phyloP scores from a whole-genome alignment of 2,888 invertebrate genomes.

The Stenodema calcarata region DNA sequence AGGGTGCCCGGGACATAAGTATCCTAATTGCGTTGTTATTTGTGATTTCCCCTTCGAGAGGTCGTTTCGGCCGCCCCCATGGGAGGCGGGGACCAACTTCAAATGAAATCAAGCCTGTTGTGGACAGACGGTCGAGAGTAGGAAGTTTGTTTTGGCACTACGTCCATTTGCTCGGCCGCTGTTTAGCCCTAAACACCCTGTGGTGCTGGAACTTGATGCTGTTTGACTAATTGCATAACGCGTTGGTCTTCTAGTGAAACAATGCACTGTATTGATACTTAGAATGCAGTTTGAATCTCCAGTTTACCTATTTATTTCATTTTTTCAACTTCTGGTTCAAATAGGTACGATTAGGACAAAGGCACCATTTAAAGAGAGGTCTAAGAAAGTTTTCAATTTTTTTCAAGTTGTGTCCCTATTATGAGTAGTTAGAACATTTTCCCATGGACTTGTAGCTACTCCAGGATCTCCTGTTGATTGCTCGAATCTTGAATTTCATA shows the following conservation, averaged over 20 bases:
- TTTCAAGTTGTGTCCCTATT: no score
- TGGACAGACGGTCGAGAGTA: conserved; percentile 16
- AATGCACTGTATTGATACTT: background rate
- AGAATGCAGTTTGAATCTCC: background rate
- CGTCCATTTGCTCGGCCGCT: background rate
- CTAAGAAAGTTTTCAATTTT: no score
- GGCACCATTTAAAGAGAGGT: no score
- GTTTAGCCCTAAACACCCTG: background rate
- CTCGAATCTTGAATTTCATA: no score
- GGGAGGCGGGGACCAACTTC: background rate
- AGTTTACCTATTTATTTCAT: background rate
- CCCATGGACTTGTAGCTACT: no score
- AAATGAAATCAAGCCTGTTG: conserved; percentile 35
- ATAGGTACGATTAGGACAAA: no score
- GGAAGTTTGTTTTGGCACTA: conserved; percentile 28
- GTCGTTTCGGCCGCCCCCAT: background rate
- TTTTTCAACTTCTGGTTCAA: no score
- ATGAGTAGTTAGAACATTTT: no score
- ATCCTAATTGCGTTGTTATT: conserved; percentile 43
- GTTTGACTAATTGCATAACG: background rate
- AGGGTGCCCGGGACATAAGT: conserved; percentile 16
- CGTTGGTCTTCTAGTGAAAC: background rate
- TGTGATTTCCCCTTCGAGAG: conserved; percentile 1
- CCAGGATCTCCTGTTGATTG: no score
- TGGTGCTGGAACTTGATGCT: background rate